phyloP scores from a whole-genome alignment of 2,888 invertebrate species.

The Ophraella communa region DNA sequence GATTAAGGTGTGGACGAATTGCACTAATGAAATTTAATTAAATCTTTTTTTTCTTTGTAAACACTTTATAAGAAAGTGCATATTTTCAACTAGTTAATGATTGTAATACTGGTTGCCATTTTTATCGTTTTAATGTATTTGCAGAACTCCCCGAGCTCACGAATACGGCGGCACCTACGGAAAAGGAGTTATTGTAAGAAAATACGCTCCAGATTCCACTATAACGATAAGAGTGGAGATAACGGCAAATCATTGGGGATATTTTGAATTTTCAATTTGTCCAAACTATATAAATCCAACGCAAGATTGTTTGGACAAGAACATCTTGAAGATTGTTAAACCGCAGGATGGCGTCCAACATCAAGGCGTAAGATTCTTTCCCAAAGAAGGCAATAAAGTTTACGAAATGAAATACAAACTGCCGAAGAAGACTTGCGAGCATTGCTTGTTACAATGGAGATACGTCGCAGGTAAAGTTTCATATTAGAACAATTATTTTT shows the following conservation, averaged over 20 bases:
- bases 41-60: too few species aligned
- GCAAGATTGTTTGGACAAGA: conserved; percentile 79
- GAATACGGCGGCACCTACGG: conserved; percentile 86
- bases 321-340: conserved; percentile 66
- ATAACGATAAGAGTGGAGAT: conserved; percentile 80
- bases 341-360: conserved; percentile 60
- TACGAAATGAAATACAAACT: conserved; percentile 70
- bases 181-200: conserved; percentile 81
- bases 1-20: too few species aligned
- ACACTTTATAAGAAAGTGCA: too few species aligned
- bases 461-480: conserved; percentile 74
- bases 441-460: conserved; percentile 88
- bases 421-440: conserved; percentile 73
- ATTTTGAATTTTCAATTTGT: conserved; percentile 85
- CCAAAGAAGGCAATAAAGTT: conserved; percentile 78
- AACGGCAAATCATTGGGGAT: conserved; percentile 88
- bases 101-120: too few species aligned
- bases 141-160: conserved; percentile 72
- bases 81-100: too few species aligned
- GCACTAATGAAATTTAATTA: too few species aligned
- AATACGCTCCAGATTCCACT: conserved; percentile 71
- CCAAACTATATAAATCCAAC: conserved; percentile 73
- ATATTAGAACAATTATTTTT: conserved; percentile 11
- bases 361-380: conserved; percentile 70
- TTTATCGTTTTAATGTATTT: background rate